phyloP scores from a whole-genome alignment of 2,113 vertebrate species.

The Mormyrus iriodes region DNA sequence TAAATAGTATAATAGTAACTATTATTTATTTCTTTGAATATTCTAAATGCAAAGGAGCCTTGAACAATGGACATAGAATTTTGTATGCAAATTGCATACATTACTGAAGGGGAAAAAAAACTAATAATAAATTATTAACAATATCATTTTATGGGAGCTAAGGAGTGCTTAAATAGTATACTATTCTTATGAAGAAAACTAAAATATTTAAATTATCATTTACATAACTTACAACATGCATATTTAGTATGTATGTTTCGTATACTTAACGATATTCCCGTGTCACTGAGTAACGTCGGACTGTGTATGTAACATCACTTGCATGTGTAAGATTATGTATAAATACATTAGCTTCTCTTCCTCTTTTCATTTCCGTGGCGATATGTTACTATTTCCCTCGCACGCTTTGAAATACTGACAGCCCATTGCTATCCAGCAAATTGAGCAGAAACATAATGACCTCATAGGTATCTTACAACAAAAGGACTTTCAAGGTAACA shows the following conservation, averaged over 20 bases:
- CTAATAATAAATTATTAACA: not conserved
- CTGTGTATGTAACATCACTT: not conserved
- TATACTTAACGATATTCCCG: not conserved
- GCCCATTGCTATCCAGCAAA: not conserved
- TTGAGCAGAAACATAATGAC: conserved; percentile 2
- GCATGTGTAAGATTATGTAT: not conserved
- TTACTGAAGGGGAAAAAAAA: not conserved
- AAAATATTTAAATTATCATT: not conserved
- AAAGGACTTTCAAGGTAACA: not conserved
- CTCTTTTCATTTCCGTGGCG: not conserved
- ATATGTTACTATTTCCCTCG: not conserved
- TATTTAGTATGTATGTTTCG: not conserved
- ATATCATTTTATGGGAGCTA: not conserved
- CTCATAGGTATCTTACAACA: conserved; percentile 10
- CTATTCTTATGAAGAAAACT: not conserved
- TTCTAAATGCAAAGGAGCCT: not conserved
- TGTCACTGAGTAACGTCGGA: not conserved
- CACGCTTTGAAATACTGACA: not conserved
- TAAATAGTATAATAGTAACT: not conserved
- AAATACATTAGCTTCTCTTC: not conserved
- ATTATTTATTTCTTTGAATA: not conserved
- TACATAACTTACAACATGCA: not conserved
- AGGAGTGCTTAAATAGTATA: not conserved
- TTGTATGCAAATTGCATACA: not conserved
- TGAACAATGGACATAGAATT: not conserved